phyloP scores from a whole-genome alignment of 2,113 vertebrate species.

The Geococcyx californianus region DNA sequence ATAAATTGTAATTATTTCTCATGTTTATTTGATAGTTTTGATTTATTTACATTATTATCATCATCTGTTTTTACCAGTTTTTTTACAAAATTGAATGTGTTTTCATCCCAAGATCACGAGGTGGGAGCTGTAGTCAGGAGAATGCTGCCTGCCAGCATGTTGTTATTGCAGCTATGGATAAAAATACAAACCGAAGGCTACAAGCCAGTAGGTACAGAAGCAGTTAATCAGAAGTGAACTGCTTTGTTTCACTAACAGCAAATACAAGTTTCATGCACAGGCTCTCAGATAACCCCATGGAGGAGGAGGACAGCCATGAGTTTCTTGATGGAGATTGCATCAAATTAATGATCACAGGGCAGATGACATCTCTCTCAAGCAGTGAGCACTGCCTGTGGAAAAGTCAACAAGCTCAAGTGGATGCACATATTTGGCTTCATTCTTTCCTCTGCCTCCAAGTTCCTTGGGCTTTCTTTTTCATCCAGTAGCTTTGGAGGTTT shows the following conservation, averaged over 20 bases:
- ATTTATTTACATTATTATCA: neutral
- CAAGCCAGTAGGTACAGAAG: neutral
- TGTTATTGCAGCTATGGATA: neutral
- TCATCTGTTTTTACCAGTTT: neutral
- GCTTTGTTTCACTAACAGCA: neutral
- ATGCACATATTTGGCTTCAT: neutral
- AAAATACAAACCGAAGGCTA: neutral
- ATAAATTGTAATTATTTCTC: neutral
- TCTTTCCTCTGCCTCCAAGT: neutral
- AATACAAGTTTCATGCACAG: neutral
- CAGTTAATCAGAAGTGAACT: neutral
- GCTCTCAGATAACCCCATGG: neutral
- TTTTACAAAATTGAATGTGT: neutral
- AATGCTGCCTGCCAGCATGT: constrained; percentile 17
- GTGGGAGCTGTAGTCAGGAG: neutral
- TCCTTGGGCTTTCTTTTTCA: neutral
- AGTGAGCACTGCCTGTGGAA: neutral
- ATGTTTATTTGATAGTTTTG: neutral
- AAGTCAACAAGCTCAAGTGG: neutral
- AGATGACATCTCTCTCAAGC: neutral
- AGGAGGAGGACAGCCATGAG: neutral
- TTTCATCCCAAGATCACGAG: neutral
- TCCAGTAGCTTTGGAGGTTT: neutral
- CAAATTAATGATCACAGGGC: neutral
- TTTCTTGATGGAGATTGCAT: neutral